These are phyloP conservation scores for Harpagifer antarcticus DNA, from an alignment of 2,797 vertebrate species.

Conservation along the genomic window DNA sequence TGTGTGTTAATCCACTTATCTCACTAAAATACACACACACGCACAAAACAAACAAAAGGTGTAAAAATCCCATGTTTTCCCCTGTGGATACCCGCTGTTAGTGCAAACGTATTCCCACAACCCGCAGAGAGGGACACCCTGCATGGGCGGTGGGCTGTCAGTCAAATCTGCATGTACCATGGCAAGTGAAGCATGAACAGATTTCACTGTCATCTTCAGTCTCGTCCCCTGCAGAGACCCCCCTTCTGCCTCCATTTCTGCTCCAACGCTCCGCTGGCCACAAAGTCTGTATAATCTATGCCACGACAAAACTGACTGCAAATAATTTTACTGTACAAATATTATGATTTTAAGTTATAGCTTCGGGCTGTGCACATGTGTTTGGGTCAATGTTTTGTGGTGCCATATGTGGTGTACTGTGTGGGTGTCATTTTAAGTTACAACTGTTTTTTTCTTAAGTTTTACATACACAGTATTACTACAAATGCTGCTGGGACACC, in stretches of 20 bases:
- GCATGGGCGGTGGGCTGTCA: constrained; percentile 63
- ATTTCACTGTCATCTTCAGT: constrained; percentile 72
- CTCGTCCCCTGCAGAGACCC: constrained; percentile 52
- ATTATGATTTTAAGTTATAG: background rate
- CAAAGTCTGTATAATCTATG: constrained; percentile 55
- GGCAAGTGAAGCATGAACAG: constrained; percentile 71
- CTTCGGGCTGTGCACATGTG: background rate
- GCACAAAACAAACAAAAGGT: constrained; percentile 38
- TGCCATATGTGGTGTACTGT: background rate
- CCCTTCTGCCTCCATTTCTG: constrained; percentile 51
- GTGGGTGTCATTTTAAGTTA: background rate
- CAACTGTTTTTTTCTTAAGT: background rate
- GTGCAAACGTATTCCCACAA: constrained; percentile 62
- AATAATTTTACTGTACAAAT: constrained; percentile 46
- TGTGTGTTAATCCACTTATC: background rate
- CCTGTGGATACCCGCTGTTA: constrained; percentile 47
- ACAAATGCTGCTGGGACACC: background rate
- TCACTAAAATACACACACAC: background rate
- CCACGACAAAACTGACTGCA: constrained; percentile 45
- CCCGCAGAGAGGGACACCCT: constrained; percentile 54
- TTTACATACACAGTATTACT: background rate
- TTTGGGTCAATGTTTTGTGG: background rate
- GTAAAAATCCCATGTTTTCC: constrained; percentile 49
- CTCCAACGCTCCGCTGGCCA: constrained; percentile 54
- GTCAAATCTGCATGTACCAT: constrained; percentile 66